These are phyloP conservation scores for Leptodactylus fallax DNA, from an alignment of 2,797 vertebrate genomes.

Conservation along the genomic window DNA sequence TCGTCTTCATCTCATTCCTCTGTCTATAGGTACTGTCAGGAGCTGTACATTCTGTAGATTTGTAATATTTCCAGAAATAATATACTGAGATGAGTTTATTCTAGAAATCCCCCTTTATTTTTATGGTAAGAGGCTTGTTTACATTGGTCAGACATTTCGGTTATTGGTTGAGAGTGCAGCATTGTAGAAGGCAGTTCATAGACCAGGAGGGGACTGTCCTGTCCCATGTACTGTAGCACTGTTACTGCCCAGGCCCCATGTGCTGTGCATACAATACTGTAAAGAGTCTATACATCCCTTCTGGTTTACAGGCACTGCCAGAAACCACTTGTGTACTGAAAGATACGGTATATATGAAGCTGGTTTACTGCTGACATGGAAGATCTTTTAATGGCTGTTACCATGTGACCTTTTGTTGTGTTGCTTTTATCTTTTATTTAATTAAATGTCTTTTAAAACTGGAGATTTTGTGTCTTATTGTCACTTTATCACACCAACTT, in stretches of 20 bases:
- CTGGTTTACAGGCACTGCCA: conserved; percentile 44
- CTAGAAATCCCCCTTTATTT: conserved; percentile 53
- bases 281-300: background rate
- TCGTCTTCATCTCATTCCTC: background rate
- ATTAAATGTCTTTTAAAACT: conserved; percentile 50
- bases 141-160: conserved; percentile 47
- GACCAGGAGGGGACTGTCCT: too few species aligned
- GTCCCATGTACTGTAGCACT: background rate
- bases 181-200: background rate
- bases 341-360: background rate
- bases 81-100: conserved; percentile 54
- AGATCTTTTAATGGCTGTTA: conserved; percentile 10
- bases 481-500: too few species aligned
- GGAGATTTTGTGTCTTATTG: background rate
- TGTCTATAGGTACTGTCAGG: conserved; percentile 32
- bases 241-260: background rate
- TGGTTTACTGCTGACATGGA: conserved; percentile 26
- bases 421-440: conserved; percentile 55
- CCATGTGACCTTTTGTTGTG: conserved; percentile 41
- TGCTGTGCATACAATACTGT: background rate
- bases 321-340: conserved; percentile 10
- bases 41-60: conserved; percentile 60
- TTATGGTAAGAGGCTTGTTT: conserved; percentile 21
- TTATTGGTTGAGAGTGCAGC: background rate
- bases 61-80: conserved; percentile 45